These are phyloP conservation scores for Battus philenor DNA, from an alignment of 1,140 invertebrate species.

Conservation along the genomic window DNA sequence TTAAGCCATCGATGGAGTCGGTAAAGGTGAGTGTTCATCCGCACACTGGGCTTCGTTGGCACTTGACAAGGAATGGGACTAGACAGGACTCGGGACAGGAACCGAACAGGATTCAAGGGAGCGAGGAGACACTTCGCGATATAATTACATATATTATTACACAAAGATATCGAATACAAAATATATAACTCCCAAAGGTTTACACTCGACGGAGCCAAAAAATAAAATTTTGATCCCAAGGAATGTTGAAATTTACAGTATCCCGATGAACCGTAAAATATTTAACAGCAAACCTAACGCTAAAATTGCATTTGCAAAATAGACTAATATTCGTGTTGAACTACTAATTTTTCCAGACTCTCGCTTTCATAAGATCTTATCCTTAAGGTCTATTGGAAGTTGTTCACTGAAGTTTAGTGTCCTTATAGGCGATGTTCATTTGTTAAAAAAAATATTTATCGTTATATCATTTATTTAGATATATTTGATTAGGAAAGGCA, in stretches of 20 bases:
- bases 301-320: conserved; percentile 53
- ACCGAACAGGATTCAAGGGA: conserved; percentile 41
- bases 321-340: conserved; percentile 56
- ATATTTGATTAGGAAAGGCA: too few species aligned
- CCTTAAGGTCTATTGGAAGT: conserved; percentile 7
- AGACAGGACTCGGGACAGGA: conserved; percentile 63
- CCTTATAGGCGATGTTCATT: too few species aligned
- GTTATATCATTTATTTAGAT: too few species aligned
- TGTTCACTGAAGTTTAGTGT: too few species aligned
- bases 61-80: conserved; percentile 65
- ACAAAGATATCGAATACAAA: conserved; percentile 24
- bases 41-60: conserved; percentile 60
- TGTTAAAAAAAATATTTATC: too few species aligned
- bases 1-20: neutral
- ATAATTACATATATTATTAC: conserved; percentile 33
- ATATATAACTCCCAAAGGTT: conserved; percentile 21
- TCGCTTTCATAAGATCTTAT: conserved; percentile 10
- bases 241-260: conserved; percentile 63
- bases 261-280: conserved; percentile 50
- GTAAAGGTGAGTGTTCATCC: conserved; percentile 29
- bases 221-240: conserved; percentile 44
- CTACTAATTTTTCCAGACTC: conserved; percentile 60
- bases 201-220: conserved; percentile 22
- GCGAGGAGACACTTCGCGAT: conserved; percentile 29
- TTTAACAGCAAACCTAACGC: conserved; percentile 44